Evolutionary conservation across 2,113 vertebrate species (phyloP), one percentile per base, ranked within the genome.

Genomic region (Hylia prasina): DNA sequence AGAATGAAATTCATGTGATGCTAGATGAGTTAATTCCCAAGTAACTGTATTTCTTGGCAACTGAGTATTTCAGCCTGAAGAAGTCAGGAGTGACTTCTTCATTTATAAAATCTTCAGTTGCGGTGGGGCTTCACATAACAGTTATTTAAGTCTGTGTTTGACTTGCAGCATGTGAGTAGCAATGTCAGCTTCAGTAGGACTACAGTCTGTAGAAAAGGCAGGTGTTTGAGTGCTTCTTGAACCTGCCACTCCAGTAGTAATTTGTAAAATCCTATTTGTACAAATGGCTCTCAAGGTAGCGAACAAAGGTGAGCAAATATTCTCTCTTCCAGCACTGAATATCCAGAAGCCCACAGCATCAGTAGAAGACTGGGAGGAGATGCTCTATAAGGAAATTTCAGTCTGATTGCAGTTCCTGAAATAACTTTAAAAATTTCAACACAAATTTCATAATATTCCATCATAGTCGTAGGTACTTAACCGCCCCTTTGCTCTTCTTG

Each of bases 1-100:
- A 76, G 69, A 91, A 92, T 76, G 61, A 95, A 92, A 94, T 89
- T 76, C n/a, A 53, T 92, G 71, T 87, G 87, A 82, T 84, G 53
- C 48, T 78, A 42, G 69, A 68, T 84, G 44, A 89, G 39, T 92
- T 93, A 94, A 89, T 91, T 94, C 77, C 64, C 68, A 3, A 87
- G 91, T 71, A 82, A 15, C 53, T 31, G 17, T 65, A 63, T 83
- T 90, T 92, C 68, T 81, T 81, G 68, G 35, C 72, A 92, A 23
- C 7, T 0, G 15, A 80, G 50, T 50, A 8, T 78, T 85, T 91
- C 66, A 85, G 58, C 42, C 30, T 51, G 82, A 93, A 40, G 87
- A 73, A 80, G 50, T 88, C 64, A 54, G 31, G 17, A 75, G 75
- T 90, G 63, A 70, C 58, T 73, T 73, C 39, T 33, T 76, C 72